Percentiles rank a stretch among this genome's conserved stretches.
These are phyloP conservation scores for Macaca fascicularis DNA, from an alignment of 2,113 vertebrate species.

Conservation along the genomic window T2T-MFA8v1.1 NC_088384.1:108898501-108899000, in stretches of 20 bases:
- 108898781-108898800: neutral
- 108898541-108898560: neutral
- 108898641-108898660: neutral
- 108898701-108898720: neutral
- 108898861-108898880: neutral
- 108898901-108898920: neutral
- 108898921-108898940: neutral
- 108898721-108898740: neutral
- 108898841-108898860: too few species aligned
- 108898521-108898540: neutral
- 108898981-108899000: neutral
- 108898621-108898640: rapidly evolving
- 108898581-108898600: neutral
- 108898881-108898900: neutral
- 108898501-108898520: neutral
- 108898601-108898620: neutral
- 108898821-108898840: neutral
- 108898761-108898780: neutral
- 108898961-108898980: neutral
- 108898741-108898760: neutral
- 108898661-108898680: neutral
- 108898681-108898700: neutral
- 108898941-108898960: neutral
- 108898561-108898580: neutral
- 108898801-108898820: neutral